Conservation (phyloP, 2,797 vertebrate species). For the Neosilurus hyrtlii region DNA sequence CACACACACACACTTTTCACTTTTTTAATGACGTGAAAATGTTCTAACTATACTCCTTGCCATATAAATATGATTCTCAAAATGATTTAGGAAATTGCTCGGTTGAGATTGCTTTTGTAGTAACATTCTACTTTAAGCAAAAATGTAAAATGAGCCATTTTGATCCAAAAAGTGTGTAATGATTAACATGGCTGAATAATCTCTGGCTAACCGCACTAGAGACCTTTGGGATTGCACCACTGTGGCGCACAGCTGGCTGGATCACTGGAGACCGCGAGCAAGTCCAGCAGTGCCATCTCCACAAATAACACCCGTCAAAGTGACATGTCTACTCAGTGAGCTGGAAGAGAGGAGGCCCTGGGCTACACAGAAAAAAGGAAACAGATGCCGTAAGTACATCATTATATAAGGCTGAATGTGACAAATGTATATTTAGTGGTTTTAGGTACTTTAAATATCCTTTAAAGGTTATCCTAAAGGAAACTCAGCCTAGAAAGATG, state of each 20-base stretch:
- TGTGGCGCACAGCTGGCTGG: slow-evolving; percentile 46
- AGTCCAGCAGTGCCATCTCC: slow-evolving; percentile 42
- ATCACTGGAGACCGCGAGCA: slow-evolving; percentile 41
- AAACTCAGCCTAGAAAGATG: neutral
- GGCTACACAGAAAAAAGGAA: slow-evolving; percentile 1
- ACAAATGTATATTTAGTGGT: neutral
- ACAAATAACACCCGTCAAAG: slow-evolving; percentile 36
- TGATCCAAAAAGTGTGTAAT: neutral
- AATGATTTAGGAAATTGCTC: neutral
- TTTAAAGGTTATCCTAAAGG: neutral
- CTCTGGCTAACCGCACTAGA: slow-evolving; percentile 37
- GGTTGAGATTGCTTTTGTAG: neutral
- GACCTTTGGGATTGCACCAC: slow-evolving; percentile 46
- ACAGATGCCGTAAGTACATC: slow-evolving; percentile 1
- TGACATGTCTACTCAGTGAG: slow-evolving; percentile 38
- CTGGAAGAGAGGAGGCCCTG: slow-evolving; percentile 28
- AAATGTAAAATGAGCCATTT: neutral
- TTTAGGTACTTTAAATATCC: neutral
- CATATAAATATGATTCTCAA: neutral
- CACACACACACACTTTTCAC: neutral
- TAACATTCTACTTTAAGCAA: neutral
- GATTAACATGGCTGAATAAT: slow-evolving; percentile 58
- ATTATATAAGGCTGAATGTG: neutral
- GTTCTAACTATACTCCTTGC: neutral
- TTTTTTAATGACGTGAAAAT: neutral